These are phyloP conservation scores for Odontesthes bonariensis DNA, from an alignment of 2,113 vertebrate species.

Conservation along the genomic window DNA sequence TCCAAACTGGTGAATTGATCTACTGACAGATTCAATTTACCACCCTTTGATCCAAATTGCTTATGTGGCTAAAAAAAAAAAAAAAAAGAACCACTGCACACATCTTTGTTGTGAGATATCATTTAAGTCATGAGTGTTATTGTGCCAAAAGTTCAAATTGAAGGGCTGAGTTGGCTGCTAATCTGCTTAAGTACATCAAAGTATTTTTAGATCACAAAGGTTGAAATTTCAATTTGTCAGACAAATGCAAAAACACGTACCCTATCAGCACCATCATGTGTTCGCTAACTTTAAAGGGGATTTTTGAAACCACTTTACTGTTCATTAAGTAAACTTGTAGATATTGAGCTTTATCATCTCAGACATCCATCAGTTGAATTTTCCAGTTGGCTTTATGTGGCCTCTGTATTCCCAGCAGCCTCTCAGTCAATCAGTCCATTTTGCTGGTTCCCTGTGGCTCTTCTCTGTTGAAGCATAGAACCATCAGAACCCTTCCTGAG, in stretches of 20 bases:
- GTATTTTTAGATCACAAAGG: constrained; percentile 30
- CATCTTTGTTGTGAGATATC: constrained; percentile 34
- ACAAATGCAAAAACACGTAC: constrained; percentile 10
- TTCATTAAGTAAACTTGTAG: constrained; percentile 48
- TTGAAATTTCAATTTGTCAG: constrained; percentile 44
- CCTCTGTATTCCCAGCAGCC: constrained; percentile 60
- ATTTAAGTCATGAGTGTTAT: constrained; percentile 32
- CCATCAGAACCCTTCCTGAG: constrained; percentile 58
- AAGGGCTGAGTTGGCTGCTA: constrained; percentile 27
- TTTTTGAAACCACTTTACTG: constrained; percentile 15
- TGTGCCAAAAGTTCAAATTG: constrained; percentile 34
- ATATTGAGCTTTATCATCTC: constrained; percentile 45
- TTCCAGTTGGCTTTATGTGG: constrained; percentile 36
- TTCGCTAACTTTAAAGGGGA: constrained; percentile 29
- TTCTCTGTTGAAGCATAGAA: constrained; percentile 48
- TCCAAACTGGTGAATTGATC: constrained; percentile 8
- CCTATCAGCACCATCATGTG: constrained; percentile 18
- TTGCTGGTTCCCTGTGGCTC: constrained; percentile 68
- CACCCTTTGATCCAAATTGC: constrained; percentile 14
- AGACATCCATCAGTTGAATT: constrained; percentile 58
- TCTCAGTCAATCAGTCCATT: constrained; percentile 69
- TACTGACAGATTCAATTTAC: not conserved
- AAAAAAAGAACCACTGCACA: constrained; percentile 18
- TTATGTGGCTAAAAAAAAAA: constrained; percentile 10
- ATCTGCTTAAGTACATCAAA: constrained; percentile 41